These are phyloP conservation scores for Polypedilum vanderplanki DNA, from an alignment of 1,140 invertebrate genomes.

Conservation along the genomic window DNA sequence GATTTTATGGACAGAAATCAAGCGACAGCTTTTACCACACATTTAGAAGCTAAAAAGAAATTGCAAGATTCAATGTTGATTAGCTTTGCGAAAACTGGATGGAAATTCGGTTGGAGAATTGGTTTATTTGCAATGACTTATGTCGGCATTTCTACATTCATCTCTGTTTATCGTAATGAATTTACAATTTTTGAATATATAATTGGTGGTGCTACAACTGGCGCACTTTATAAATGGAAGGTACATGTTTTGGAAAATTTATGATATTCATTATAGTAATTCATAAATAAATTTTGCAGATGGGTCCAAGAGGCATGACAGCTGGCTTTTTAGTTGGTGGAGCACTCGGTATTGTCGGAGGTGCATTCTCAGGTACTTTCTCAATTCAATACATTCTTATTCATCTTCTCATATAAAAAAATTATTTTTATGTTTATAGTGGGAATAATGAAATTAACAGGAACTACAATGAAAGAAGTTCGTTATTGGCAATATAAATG, in stretches of 20 bases:
- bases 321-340: conserved; percentile 53
- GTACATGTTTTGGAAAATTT: background rate
- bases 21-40: conserved; percentile 57
- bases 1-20: conserved; percentile 66
- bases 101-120: conserved; percentile 56
- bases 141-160: conserved; percentile 50
- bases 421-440: too few species aligned
- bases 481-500: conserved; percentile 48
- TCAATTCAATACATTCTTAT: too few species aligned
- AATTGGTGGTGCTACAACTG: conserved; percentile 53
- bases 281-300: conserved; percentile 35
- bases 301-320: conserved; percentile 56
- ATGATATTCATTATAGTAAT: background rate
- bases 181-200: conserved; percentile 58
- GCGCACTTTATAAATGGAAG: conserved; percentile 54
- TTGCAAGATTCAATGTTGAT: conserved; percentile 58
- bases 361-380: conserved; percentile 43
- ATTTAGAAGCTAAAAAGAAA: conserved; percentile 60
- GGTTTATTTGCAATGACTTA: conserved; percentile 56
- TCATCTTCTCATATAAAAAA: too few species aligned
- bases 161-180: conserved; percentile 58
- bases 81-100: conserved; percentile 60
- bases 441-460: conserved; percentile 46
- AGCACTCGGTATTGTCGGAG: conserved; percentile 48
- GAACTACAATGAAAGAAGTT: conserved; percentile 49